Evolutionary conservation across 2,797 vertebrate species (phyloP).

Genomic region (Bradypus variegatus): DNA sequence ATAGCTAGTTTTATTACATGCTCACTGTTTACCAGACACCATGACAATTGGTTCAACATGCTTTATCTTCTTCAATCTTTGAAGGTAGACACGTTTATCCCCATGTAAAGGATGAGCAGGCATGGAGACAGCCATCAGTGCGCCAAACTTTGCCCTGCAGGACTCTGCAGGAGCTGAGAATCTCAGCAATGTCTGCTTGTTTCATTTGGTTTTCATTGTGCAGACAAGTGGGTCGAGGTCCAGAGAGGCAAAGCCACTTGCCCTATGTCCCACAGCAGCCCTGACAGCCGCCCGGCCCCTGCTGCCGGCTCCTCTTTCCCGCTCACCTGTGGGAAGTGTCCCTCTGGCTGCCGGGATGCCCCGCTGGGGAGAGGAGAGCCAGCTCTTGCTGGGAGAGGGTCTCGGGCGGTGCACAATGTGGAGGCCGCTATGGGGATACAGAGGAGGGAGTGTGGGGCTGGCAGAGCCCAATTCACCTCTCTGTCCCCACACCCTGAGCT

Average conservation of each 20-base stretch:
- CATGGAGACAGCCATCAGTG: background rate
- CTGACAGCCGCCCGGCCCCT: no score
- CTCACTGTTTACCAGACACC: background rate
- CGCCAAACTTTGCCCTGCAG: background rate
- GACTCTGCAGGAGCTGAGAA: background rate
- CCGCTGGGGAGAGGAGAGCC: background rate
- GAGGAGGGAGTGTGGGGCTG: background rate
- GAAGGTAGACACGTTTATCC: background rate
- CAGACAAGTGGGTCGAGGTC: background rate
- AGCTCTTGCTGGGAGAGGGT: background rate
- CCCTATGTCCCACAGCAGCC: background rate
- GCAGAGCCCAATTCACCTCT: background rate
- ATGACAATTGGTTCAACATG: accelerated
- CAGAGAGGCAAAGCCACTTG: background rate
- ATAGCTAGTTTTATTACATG: background rate
- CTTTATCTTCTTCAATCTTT: background rate
- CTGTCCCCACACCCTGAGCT: background rate
- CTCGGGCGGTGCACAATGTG: background rate
- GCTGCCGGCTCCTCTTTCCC: background rate
- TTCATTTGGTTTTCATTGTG: background rate
- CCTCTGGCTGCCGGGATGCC: background rate
- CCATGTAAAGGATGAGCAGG: background rate
- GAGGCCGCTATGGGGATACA: background rate
- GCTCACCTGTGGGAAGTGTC: background rate
- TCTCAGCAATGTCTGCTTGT: background rate